These are phyloP conservation scores for Dipodomys stephensi DNA, from an alignment of 2,113 vertebrate genomes.

Conservation along the genomic window DNA sequence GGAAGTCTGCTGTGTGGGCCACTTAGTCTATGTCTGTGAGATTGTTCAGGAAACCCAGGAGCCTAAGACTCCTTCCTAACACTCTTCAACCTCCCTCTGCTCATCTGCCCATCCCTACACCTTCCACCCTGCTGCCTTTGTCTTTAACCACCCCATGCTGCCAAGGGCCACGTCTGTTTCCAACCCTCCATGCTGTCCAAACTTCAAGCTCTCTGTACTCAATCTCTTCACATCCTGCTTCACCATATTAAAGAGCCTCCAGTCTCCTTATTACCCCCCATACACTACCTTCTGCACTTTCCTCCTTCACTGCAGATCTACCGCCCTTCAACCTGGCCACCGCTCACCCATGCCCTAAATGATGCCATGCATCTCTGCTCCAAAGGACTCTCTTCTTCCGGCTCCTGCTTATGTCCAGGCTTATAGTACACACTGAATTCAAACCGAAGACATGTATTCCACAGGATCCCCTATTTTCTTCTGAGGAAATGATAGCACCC, in stretches of 20 bases:
- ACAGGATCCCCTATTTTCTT: neutral
- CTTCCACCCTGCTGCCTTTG: too few species aligned
- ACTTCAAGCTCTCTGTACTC: neutral
- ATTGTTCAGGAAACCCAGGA: too few species aligned
- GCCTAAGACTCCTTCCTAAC: neutral
- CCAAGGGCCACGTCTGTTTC: neutral
- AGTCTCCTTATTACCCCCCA: accelerated
- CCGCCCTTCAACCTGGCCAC: too few species aligned
- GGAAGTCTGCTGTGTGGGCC: neutral
- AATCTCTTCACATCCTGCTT: neutral
- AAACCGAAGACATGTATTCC: neutral
- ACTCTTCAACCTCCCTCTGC: neutral
- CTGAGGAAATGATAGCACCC: neutral
- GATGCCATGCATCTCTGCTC: too few species aligned
- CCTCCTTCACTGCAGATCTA: neutral
- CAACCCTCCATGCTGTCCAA: neutral
- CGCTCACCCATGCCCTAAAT: too few species aligned
- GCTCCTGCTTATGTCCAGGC: neutral
- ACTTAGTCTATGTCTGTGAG: too few species aligned
- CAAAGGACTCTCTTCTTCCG: neutral
- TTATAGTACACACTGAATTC: too few species aligned
- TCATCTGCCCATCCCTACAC: neutral
- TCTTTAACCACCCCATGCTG: neutral
- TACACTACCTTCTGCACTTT: too few species aligned
- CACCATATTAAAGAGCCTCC: neutral